These are phyloP conservation scores for Drosophila ercepeae DNA, from an alignment of 1,140 invertebrate genomes.

Conservation along the genomic window DNA sequence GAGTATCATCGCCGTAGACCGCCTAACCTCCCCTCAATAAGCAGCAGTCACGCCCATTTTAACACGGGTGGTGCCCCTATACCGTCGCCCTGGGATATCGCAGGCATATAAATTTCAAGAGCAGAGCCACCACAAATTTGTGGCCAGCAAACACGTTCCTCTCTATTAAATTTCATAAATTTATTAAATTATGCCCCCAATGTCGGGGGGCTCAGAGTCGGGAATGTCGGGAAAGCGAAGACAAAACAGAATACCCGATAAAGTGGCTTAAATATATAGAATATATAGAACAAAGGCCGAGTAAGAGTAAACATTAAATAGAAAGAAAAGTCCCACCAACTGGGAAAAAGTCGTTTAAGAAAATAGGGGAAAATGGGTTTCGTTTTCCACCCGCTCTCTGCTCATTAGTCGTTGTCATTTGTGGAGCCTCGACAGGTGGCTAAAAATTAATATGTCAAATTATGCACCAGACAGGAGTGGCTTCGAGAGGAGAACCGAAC, in stretches of 20 bases:
- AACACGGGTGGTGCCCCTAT: slow-evolving; percentile 17
- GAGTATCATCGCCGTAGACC: slow-evolving; percentile 26
- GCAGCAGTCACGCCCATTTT: slow-evolving; percentile 41
- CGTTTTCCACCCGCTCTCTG: slow-evolving; percentile 5
- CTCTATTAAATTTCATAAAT: slow-evolving; percentile 81
- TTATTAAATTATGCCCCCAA: slow-evolving; percentile 74
- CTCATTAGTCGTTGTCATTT: slow-evolving; percentile 61
- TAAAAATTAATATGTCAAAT: slow-evolving; percentile 78
- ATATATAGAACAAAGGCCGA: background rate
- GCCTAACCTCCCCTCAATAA: slow-evolving; percentile 15
- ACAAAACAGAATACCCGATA: slow-evolving; percentile 39
- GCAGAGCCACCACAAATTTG: slow-evolving; percentile 72
- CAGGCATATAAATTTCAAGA: slow-evolving; percentile 70
- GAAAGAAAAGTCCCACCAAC: slow-evolving; percentile 62
- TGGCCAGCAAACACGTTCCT: slow-evolving; percentile 74
- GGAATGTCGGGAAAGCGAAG: slow-evolving; percentile 33
- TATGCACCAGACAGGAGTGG: slow-evolving; percentile 47
- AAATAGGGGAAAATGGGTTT: slow-evolving; percentile 44
- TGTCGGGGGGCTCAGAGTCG: slow-evolving; percentile 9
- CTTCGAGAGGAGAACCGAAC: slow-evolving; percentile 9
- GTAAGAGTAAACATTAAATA: slow-evolving; percentile 1
- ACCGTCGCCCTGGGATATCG: slow-evolving; percentile 14
- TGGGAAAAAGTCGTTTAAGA: slow-evolving; percentile 36
- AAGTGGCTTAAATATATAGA: slow-evolving; percentile 28
- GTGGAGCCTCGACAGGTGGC: slow-evolving; percentile 47